Conservation (phyloP, 2,113 vertebrate genomes). For the Nannospalax galili region DNA sequence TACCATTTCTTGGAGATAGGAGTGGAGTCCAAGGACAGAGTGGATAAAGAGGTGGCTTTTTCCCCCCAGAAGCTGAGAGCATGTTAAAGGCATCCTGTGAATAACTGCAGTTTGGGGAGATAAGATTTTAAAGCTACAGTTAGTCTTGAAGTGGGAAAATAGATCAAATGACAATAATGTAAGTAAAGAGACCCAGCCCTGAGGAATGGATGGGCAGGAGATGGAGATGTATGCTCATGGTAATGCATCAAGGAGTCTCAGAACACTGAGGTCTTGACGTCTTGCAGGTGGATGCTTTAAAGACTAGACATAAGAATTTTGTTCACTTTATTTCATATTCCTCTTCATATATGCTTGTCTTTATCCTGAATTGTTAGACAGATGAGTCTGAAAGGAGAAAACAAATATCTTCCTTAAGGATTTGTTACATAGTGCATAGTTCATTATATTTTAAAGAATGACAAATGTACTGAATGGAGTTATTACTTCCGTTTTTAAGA, state of each 20-base stretch:
- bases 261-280: background rate
- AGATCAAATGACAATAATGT: background rate
- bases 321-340: background rate
- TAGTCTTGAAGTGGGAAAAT: background rate
- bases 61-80: background rate
- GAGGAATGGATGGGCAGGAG: background rate
- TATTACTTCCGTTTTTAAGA: constrained; percentile 7
- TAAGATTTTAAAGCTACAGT: background rate
- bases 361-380: background rate
- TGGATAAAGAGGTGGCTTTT: background rate
- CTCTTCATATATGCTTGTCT: background rate
- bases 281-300: background rate
- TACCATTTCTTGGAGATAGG: background rate
- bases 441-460: background rate
- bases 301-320: background rate
- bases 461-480: background rate
- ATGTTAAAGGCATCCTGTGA: background rate
- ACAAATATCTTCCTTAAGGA: background rate
- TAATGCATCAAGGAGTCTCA: background rate
- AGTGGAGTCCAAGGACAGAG: background rate
- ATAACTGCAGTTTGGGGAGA: background rate
- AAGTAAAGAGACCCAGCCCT: background rate
- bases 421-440: background rate
- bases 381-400: background rate
- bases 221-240: accelerated